Evolutionary conservation across 2,113 vertebrate species (phyloP).

Genomic region (Rutilus rutilus): DNA sequence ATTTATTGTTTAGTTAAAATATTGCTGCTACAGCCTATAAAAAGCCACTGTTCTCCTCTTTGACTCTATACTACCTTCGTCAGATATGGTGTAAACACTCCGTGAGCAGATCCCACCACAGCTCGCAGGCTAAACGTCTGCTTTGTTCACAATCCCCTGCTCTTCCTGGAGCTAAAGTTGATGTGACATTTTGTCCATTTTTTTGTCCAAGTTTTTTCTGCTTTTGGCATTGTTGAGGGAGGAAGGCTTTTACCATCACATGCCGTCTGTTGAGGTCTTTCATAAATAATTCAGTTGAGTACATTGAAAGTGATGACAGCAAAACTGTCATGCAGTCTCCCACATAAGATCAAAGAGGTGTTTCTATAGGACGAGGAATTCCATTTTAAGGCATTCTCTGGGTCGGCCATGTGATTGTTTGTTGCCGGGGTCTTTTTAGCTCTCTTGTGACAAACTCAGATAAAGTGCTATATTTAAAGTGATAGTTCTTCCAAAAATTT

Average conservation of each 20-base stretch:
- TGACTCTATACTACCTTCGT: background rate
- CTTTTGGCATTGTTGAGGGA: constrained; percentile 73
- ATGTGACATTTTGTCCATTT: constrained; percentile 72
- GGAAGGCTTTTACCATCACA: constrained; percentile 74
- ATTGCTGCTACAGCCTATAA: background rate
- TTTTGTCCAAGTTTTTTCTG: constrained; percentile 56
- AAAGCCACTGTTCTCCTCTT: background rate
- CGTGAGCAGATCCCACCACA: constrained; percentile 63
- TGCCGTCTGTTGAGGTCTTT: constrained; percentile 78
- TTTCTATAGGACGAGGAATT: constrained; percentile 80
- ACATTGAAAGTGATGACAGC: constrained; percentile 81
- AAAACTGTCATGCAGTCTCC: constrained; percentile 78
- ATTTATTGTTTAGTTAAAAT: background rate
- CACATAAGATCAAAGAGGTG: constrained; percentile 79
- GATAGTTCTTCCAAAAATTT: constrained; percentile 1
- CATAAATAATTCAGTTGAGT: constrained; percentile 82
- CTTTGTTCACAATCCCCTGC: constrained; percentile 67
- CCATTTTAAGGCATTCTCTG: constrained; percentile 71
- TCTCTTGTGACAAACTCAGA: constrained; percentile 47
- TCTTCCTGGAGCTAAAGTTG: constrained; percentile 70
- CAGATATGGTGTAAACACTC: constrained; percentile 47
- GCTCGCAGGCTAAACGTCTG: constrained; percentile 62
- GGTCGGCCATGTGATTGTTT: constrained; percentile 65
- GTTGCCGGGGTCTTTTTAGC: constrained; percentile 16
- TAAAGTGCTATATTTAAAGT: constrained; percentile 48